Evolutionary conservation across 2,888 invertebrate species (phyloP).

Genomic region (Phytoseiulus persimilis): DNA sequence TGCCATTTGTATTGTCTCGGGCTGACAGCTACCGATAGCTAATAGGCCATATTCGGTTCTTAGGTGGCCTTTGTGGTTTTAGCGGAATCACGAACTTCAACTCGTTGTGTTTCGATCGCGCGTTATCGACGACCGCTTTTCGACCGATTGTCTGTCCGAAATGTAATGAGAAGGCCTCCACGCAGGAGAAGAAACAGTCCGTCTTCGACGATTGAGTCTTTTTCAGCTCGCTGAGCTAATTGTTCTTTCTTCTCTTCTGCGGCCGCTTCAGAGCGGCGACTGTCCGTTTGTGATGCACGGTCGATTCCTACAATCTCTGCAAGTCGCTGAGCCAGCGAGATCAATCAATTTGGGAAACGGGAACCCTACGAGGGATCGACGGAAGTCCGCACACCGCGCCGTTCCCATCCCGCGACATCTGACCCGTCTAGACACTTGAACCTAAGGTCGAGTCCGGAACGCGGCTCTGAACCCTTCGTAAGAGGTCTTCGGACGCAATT

Average conservation of each 20-base stretch:
- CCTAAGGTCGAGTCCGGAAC: neutral
- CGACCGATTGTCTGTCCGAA: neutral
- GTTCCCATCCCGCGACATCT: neutral
- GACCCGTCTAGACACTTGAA: neutral
- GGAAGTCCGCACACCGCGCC: neutral
- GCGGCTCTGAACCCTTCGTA: neutral
- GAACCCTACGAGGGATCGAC: neutral
- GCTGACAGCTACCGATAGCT: conserved; percentile 5
- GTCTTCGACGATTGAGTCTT: neutral
- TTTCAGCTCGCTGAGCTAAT: neutral
- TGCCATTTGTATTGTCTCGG: neutral
- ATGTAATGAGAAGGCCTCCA: neutral
- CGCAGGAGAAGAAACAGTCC: neutral
- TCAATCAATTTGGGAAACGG: neutral
- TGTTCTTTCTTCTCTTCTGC: neutral
- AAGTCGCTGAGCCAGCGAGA: neutral
- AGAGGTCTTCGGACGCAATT: neutral
- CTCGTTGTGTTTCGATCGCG: neutral
- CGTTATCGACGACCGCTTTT: neutral
- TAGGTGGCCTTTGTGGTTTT: neutral
- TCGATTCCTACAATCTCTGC: neutral
- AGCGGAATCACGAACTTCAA: neutral
- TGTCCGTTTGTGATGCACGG: neutral
- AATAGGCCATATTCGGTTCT: neutral
- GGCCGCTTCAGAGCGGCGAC: neutral